A percentile compares a stretch with the other conserved stretches of the same genome.
These are phyloP conservation scores for Ricordea florida DNA, from an alignment of 92 coral and sea anemone species.

Conservation along the genomic window DNA sequence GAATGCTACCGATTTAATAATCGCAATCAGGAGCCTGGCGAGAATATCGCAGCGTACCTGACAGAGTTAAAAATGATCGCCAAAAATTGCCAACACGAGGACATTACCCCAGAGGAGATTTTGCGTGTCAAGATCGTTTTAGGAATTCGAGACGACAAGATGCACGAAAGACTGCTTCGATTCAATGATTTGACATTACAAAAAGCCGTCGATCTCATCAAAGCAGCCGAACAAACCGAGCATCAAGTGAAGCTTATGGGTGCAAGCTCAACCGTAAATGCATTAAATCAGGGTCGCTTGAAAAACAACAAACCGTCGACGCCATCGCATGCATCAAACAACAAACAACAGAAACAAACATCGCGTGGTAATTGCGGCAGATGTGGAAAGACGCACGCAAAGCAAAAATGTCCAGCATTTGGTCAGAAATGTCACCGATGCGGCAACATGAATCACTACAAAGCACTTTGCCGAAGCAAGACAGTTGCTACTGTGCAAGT, in stretches of 20 bases:
- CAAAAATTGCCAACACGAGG: too few relatives aligned
- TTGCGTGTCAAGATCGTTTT: conserved; percentile 54
- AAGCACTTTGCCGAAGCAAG: too few relatives aligned
- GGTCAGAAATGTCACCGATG: too few relatives aligned
- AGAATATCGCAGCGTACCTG: too few relatives aligned
- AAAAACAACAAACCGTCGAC: background rate
- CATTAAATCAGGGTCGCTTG: background rate
- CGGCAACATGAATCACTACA: too few relatives aligned
- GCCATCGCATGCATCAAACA: background rate
- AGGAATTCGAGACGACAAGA: conserved; percentile 49
- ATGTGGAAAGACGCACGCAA: conserved; percentile 4
- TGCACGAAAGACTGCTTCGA: conserved; percentile 57
- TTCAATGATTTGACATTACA: conserved; percentile 42
- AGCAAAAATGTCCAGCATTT: conserved; percentile 5
- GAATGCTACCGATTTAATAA: too few relatives aligned
- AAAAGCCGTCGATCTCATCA: conserved; percentile 65
- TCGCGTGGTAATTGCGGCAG: background rate
- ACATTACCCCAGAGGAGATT: conserved; percentile 54
- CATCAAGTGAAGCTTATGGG: conserved; percentile 54
- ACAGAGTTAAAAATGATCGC: too few relatives aligned
- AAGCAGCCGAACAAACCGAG: conserved; percentile 56
- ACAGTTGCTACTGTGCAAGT: too few relatives aligned
- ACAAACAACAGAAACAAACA: background rate
- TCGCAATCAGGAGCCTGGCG: too few relatives aligned
- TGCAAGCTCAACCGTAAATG: background rate